phyloP scores from a whole-genome alignment of 2,888 invertebrate genomes.

The Hartigia nigra region DNA sequence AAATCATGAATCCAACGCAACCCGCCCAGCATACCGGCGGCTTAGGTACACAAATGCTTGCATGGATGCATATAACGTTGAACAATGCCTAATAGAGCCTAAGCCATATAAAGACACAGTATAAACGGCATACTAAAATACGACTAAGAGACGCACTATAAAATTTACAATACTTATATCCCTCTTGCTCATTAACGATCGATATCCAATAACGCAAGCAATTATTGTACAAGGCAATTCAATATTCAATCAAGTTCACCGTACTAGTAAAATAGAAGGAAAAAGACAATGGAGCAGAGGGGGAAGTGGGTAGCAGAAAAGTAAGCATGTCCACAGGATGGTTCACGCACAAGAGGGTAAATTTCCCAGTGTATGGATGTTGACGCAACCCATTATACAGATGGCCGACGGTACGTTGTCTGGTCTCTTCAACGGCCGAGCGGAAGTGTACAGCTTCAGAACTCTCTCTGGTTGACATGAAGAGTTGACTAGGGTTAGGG shows the following conservation, averaged over 20 bases:
- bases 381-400: conserved; percentile 54
- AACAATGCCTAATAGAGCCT: neutral
- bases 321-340: conserved; percentile 19
- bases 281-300: neutral
- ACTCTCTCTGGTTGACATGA: conserved; percentile 23
- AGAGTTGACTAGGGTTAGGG: conserved; percentile 46
- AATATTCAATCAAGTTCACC: neutral
- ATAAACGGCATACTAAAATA: neutral
- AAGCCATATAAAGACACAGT: neutral
- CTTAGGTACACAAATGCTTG: neutral
- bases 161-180: neutral
- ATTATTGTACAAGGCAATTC: neutral
- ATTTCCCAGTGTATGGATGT: conserved; percentile 33
- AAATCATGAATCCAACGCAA: neutral
- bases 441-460: conserved; percentile 40
- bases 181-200: neutral
- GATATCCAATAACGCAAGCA: neutral
- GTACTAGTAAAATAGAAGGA: conserved; percentile 2
- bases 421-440: conserved; percentile 34
- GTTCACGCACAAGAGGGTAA: neutral
- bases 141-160: neutral
- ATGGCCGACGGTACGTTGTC: conserved; percentile 42
- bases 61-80: neutral
- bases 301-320: conserved; percentile 7
- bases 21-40: neutral